A percentile compares a stretch with the other conserved stretches of the same genome.
Conservation (phyloP, 2,797 vertebrate species). For the Lepilemur ruficaudatus region DNA sequence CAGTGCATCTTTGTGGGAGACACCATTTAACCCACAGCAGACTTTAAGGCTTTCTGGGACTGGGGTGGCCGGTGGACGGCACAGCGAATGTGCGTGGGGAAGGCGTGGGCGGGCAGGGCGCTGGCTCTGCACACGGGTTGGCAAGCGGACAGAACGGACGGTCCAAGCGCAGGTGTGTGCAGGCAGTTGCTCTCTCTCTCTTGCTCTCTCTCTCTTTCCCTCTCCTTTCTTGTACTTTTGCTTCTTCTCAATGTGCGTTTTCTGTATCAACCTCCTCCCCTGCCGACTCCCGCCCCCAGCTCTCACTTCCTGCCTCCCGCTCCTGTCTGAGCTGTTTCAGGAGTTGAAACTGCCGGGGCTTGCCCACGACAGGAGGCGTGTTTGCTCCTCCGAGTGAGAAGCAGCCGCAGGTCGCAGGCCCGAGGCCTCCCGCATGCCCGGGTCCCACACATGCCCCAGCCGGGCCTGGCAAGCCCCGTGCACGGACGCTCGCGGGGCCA, state of each 20-base stretch:
- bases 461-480: neutral
- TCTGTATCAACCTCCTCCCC: neutral
- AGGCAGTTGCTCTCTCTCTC: accelerated
- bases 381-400: neutral
- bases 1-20: too few relatives aligned
- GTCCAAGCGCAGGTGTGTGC: accelerated
- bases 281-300: neutral
- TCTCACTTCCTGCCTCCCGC: slow-evolving; percentile 25
- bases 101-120: accelerated
- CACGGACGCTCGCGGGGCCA: neutral
- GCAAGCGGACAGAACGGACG: neutral
- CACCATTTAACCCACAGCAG: neutral
- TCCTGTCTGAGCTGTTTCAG: neutral
- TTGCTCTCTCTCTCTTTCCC: too few relatives aligned
- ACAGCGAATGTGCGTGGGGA: accelerated
- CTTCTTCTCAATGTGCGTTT: neutral
- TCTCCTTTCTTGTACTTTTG: neutral
- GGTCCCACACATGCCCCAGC: accelerated
- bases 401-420: accelerated
- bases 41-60: neutral
- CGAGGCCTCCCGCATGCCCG: neutral
- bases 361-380: accelerated
- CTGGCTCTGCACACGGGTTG: neutral
- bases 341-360: neutral
- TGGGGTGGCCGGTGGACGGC: neutral